Conservation (phyloP, 2,113 vertebrate species). For the Platichthys flesus region DNA sequence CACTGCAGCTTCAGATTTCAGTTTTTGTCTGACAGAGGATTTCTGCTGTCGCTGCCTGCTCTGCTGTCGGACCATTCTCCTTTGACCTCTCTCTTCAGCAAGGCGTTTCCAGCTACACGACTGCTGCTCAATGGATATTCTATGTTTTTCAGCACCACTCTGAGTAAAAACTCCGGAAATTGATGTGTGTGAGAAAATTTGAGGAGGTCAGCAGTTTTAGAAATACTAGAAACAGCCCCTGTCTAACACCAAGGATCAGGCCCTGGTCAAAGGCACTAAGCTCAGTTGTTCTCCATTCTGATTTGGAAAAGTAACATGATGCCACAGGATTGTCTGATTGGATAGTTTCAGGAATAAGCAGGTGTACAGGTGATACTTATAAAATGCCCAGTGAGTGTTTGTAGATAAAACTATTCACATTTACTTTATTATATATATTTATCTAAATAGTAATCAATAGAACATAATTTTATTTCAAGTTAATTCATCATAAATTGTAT, state of each 20-base stretch:
- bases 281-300: neutral
- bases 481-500: too few relatives aligned
- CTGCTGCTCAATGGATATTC: neutral
- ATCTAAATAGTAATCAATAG: neutral
- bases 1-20: neutral
- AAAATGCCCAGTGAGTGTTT: neutral
- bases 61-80: neutral
- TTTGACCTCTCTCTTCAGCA: constrained; percentile 4
- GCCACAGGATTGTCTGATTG: neutral
- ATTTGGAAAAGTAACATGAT: too few relatives aligned
- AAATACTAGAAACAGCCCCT: neutral
- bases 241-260: neutral
- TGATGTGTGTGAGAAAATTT: neutral
- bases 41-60: neutral
- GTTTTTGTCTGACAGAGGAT: neutral
- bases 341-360: neutral
- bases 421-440: neutral
- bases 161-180: neutral
- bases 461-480: too few relatives aligned
- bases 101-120: neutral
- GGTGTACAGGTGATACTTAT: neutral
- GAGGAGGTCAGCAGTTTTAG: neutral
- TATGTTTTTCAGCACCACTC: neutral
- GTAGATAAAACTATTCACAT: neutral
- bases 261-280: neutral